Base-by-base conservation (phyloP, 2,797 vertebrate species). In the Scleropages formosus region DNA sequence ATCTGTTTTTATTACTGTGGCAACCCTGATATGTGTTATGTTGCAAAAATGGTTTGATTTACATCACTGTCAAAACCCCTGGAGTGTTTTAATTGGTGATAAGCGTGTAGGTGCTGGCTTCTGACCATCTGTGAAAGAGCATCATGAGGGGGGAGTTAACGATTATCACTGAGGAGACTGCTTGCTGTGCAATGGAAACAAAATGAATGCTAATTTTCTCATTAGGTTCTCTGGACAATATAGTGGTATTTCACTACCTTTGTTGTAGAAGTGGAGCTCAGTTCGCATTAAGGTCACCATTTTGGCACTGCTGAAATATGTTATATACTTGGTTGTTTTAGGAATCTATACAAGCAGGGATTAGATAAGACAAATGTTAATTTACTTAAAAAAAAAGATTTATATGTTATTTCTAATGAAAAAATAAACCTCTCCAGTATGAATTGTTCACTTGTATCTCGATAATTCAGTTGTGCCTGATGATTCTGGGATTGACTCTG, bases 111-210 rank as follows among this genome's bases (percentile, higher is more conserved):
- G 68, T 70, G 49, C 22, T 26, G 68, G 49, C 68, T 70, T 70
- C 68, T 70, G 68, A 70, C 68, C 68, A 70, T 70, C 68, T 70
- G 68, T 70, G 68, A 70, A 56, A 51, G 49, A 22, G 49, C 68
- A 70, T 68, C 68, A 53, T n/a, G 22, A 49, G 53, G 68, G 68
- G 68, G 51, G 51, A 47, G 49, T 70, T 70, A 70, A 53, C 51
- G 24, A 70, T 70, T 53, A 70, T 70, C 68, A 24, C 51, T 51
- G 24, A 26, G 68, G 49, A 47, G 56, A 49, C 68, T 53, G 68
- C 56, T 49, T 24, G 24, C 68, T 56, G 51, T 70, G 68, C 22
- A 11, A 46, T 16, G 68, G 68, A 53, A 56, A 18, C 68, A 70
- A 70, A n/a, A 53, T 26, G 47, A 24, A 13, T 16, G 16, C 68